Evolutionary conservation across 2,888 invertebrate genomes (phyloP), one percentile per base, ranked within the genome.

Genomic region (Caenorhabditis sp.): DNA sequence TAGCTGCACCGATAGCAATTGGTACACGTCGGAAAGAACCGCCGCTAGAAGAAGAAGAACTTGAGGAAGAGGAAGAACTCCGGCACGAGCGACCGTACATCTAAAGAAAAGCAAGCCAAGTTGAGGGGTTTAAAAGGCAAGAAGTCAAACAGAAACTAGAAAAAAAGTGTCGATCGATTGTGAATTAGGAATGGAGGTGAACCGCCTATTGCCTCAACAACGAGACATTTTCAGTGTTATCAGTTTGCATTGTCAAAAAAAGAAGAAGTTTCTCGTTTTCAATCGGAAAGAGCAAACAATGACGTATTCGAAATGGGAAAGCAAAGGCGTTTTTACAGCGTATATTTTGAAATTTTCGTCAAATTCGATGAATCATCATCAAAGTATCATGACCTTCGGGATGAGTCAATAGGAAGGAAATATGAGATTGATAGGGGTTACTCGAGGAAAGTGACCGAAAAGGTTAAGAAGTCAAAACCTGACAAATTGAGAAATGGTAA

Each of bases 51-150:
- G 68, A 66, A 47, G 66, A 79, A 56, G 79, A 79, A 59, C 80
- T 80, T 38, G 77, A 77, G 51, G 80, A 80, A 26, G 80, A 80
- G 16, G 80, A 80, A 51, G 61, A 61, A 44, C 77, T 70, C 16
- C 68, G 51, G 80, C 59, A 80, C 58, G 56, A 22, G 38, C 80
- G 80, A 59, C 80, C 80, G 80, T 80, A 80, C 80, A 80, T 80
- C 70, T 70, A 35, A 54, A 69, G 66, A 72, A 66, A 72, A 26
- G 47, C 31, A 64, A 72, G n/a, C 49, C 59, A 51, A 54, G 47
- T 73, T 41, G 26, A 38, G 47, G 19, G 58, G 49, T 66, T 80
- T 58, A 66, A 66, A 80, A 58, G 56, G 58, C 7, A 35, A 51
- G 63, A 49, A 73, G 10, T 68, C 68, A 68, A 68, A 68, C 41